Conservation (phyloP, 2,888 invertebrate genomes). For the Trissonchulus sp. region DNA sequence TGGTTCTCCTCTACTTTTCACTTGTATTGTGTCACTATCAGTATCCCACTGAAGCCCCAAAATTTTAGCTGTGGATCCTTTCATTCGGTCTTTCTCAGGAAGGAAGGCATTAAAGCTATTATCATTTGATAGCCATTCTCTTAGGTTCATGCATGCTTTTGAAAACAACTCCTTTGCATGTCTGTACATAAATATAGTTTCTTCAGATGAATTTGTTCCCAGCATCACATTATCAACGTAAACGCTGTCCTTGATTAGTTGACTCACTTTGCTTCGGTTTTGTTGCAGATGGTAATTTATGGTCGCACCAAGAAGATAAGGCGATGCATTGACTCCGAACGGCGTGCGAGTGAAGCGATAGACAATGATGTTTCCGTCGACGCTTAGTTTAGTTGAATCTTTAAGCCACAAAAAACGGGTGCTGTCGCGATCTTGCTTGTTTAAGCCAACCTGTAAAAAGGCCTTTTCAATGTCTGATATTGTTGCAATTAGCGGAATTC, state of each 20-base stretch:
- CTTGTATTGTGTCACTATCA: not conserved
- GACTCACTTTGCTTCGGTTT: no score
- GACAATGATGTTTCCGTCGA: conserved; percentile 33
- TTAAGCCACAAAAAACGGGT: conserved; percentile 10
- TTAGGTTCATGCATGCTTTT: not conserved
- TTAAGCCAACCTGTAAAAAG: conserved; percentile 37
- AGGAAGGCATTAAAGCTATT: not conserved
- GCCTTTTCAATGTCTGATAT: conserved; percentile 40
- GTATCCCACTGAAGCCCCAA: not conserved
- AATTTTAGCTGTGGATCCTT: not conserved
- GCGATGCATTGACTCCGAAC: conserved; percentile 36
- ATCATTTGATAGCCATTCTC: conserved; percentile 2
- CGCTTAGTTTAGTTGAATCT: conserved; percentile 12
- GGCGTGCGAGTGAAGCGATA: conserved; percentile 37
- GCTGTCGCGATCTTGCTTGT: conserved; percentile 33
- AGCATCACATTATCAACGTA: not conserved
- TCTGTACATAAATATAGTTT: not conserved
- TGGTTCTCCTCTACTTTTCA: not conserved
- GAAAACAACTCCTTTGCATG: not conserved
- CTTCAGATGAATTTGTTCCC: not conserved
- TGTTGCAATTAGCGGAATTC: not conserved
- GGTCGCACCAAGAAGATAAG: conserved; percentile 34
- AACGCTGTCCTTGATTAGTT: not conserved
- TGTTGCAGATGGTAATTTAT: conserved; percentile 32
- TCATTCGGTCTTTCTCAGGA: not conserved